Conservation (phyloP, 2,113 vertebrate genomes). For the Python bivittatus region DNA sequence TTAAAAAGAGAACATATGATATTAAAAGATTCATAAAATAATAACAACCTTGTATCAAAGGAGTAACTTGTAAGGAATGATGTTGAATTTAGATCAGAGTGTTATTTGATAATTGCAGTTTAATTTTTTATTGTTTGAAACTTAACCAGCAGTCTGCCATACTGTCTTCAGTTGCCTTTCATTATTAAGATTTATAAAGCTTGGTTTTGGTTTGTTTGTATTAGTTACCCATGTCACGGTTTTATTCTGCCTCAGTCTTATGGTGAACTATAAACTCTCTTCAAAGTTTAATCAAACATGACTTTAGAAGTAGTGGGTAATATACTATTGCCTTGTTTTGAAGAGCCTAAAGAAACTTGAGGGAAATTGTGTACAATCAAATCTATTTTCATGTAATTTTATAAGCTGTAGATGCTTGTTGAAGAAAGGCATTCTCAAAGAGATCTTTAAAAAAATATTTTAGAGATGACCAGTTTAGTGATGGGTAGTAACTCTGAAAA, state of each 20-base stretch:
- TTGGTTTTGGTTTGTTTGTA: not conserved
- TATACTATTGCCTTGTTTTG: not conserved
- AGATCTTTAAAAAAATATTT: not conserved
- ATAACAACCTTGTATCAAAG: not conserved
- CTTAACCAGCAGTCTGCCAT: not conserved
- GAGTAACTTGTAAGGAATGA: not conserved
- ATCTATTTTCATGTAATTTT: not conserved
- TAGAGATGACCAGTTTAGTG: not conserved
- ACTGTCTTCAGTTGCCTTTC: not conserved
- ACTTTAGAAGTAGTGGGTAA: rapidly evolving
- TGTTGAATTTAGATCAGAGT: not conserved
- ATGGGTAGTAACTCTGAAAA: not conserved
- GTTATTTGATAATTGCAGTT: constrained; percentile 9
- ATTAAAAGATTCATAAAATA: not conserved
- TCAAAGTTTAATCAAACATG: not conserved
- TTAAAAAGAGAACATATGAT: not conserved
- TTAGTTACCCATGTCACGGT: not conserved
- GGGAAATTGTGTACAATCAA: not conserved
- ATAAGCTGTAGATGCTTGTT: not conserved
- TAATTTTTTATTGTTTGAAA: not conserved
- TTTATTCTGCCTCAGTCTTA: not conserved
- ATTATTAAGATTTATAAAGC: not conserved
- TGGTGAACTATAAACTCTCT: not conserved
- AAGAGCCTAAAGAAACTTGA: not conserved
- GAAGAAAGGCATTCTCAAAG: constrained; percentile 13